phyloP scores from a whole-genome alignment of 2,797 vertebrate species.

The Somateria mollissima region DNA sequence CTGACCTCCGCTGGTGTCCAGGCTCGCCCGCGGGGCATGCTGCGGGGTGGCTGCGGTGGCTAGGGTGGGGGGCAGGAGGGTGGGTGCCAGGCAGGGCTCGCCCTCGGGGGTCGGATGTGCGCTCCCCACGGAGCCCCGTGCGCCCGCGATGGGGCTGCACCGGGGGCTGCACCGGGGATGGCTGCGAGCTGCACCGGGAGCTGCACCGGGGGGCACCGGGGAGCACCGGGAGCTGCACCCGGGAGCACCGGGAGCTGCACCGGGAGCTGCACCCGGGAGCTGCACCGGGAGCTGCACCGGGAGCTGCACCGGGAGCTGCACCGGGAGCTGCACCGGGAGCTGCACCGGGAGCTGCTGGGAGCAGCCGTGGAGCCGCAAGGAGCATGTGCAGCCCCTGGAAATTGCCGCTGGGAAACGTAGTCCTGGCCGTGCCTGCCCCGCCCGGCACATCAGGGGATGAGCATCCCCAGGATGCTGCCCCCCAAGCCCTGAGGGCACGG shows the following conservation, averaged over 20 bases:
- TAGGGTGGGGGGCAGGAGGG: too few relatives aligned
- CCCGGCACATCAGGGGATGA: background rate
- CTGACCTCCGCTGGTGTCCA: constrained; percentile 44
- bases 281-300: background rate
- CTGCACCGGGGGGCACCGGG: background rate
- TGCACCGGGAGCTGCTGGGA: background rate
- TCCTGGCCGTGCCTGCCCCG: background rate
- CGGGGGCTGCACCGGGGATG: background rate
- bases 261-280: background rate
- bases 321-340: background rate
- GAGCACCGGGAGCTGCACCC: background rate
- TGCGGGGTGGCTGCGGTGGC: background rate
- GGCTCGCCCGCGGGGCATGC: constrained; percentile 45
- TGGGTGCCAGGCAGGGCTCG: background rate
- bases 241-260: background rate
- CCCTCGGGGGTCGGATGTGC: background rate
- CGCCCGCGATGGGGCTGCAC: too few relatives aligned
- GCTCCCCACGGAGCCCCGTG: background rate
- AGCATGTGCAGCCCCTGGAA: constrained; percentile 21
- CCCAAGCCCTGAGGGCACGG: rapidly evolving
- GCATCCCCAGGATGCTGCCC: background rate
- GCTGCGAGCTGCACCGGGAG: too few relatives aligned
- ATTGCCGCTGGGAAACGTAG: constrained; percentile 59
- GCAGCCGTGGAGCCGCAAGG: background rate
- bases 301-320: background rate